Base-by-base conservation (phyloP, 2,888 invertebrate genomes). In the Salticus scenicus region DNA sequence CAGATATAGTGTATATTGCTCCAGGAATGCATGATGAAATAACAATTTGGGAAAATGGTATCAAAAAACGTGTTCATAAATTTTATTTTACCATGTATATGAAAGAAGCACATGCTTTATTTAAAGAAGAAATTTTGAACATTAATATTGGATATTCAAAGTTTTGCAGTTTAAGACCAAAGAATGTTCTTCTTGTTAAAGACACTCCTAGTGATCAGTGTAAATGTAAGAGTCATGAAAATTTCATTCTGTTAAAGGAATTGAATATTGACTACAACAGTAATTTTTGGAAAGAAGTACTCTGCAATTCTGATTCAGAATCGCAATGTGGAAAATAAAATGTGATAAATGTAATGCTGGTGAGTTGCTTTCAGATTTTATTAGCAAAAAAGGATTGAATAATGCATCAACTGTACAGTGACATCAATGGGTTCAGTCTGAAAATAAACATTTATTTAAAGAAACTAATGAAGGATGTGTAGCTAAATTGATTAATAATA, bases 121-220 rank as follows among this genome's bases (percentile, higher is more conserved):
- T 47, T 47, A 47, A 47, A 47, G 47, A 47, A 47, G 47, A 47
- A 47, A 47, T n/a, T 47, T 20, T 20, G 1, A 47, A 8, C 47
- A 1, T 47, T 1, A 47, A 47, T 47, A 47, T 47, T 47, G 47
- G 47, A 47, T 47, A 47, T 47, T 47, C 47, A 7, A 1, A 4
- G 2, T 47, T 47, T 7, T 47, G 47, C 47, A 47, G 47, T 47
- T 47, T 47, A 1, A 47, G 47, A 47, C 47, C 47, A 47, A 47
- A 47, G 47, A 47, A 47, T 47, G 47, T 47, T 47, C 47, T 47
- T 7, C 47, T 47, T 47, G 1, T 47, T 1, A 47, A 47, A 47
- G 47, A 47, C 47, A 47, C 47, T 47, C 47, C 47, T 47, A 47
- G 8, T 47, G 47, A 47, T 47, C 47, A 47, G 47, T 47, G 47